These are phyloP conservation scores for Sebastes aleutianus DNA, from an alignment of 2,797 vertebrate genomes.

Conservation along the genomic window DNA sequence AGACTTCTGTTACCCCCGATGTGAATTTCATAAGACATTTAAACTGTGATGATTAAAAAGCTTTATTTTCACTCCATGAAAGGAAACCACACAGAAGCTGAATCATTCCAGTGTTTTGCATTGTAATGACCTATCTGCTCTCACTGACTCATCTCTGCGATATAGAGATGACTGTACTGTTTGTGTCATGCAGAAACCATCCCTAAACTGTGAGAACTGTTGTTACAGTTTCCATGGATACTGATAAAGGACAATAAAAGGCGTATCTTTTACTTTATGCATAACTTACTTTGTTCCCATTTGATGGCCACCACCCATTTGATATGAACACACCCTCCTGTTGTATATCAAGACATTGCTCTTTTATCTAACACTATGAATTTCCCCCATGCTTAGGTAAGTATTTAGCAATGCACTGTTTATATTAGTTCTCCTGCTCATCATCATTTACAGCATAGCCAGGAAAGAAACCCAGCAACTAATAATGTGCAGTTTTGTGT, in stretches of 20 bases:
- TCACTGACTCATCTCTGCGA: neutral
- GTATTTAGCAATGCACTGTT: constrained; percentile 10
- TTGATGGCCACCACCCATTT: neutral
- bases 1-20: neutral
- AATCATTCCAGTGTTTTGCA: neutral
- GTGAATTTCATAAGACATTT: neutral
- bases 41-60: neutral
- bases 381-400: neutral
- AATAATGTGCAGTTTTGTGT: neutral
- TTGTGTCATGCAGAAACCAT: constrained; percentile 25
- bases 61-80: no score
- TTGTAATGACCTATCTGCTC: neutral
- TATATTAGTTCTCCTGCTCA: constrained; percentile 13
- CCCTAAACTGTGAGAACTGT: neutral
- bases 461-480: neutral
- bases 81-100: neutral
- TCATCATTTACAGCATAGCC: constrained; percentile 4
- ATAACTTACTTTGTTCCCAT: neutral
- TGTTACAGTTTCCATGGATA: neutral
- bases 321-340: constrained; percentile 1
- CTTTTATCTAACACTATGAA: neutral
- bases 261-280: neutral
- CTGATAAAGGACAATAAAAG: neutral
- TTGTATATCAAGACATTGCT: neutral
- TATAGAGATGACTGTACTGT: neutral